Conservation (phyloP, 2,113 vertebrate species). For the Saccopteryx leptura region DNA sequence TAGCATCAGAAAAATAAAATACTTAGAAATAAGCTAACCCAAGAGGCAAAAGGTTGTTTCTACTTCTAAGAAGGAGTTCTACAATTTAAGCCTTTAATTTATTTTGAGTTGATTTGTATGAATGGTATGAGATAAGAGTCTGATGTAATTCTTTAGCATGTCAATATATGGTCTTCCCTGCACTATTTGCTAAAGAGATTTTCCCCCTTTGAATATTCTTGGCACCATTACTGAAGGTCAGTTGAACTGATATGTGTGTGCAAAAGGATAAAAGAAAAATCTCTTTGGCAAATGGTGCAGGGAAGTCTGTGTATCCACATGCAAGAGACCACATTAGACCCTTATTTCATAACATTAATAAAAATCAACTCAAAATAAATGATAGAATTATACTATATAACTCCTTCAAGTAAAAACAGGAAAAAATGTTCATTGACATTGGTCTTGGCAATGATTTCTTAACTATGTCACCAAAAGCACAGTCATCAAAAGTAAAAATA, state of each 20-base stretch:
- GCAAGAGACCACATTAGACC: background rate
- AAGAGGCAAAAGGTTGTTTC: background rate
- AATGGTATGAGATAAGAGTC: no score
- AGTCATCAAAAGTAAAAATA: background rate
- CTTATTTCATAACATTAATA: background rate
- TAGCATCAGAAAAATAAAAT: slow-evolving; percentile 10
- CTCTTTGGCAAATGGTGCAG: background rate
- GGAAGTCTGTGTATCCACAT: background rate
- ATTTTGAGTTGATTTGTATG: background rate
- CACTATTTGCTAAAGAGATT: background rate
- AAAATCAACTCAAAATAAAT: background rate
- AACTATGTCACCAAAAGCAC: no score
- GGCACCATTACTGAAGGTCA: no score
- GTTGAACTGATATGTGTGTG: no score
- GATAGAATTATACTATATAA: background rate
- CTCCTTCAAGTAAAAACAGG: background rate
- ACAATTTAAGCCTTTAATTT: no score
- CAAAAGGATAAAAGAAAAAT: no score
- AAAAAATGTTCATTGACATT: background rate
- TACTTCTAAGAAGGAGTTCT: background rate
- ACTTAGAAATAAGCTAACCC: background rate
- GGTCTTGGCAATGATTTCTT: no score
- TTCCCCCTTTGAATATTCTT: no score
- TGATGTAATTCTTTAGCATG: background rate
- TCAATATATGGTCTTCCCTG: background rate